Conservation (phyloP, 1,140 invertebrate genomes). For the Aphelenchoides fujianensis region DNA sequence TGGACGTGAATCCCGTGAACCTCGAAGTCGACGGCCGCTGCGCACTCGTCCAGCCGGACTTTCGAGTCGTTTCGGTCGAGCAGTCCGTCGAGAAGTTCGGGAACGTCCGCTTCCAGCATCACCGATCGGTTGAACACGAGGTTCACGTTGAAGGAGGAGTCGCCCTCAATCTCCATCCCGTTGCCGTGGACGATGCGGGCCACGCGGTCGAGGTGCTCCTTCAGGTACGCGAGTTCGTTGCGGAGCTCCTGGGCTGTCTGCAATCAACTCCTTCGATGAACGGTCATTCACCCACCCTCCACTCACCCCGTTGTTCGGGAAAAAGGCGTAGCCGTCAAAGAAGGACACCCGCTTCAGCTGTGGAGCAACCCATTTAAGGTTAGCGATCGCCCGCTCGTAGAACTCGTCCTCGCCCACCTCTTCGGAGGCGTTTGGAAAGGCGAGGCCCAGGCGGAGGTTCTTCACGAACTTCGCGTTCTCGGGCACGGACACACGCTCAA, state of each 20-base stretch:
- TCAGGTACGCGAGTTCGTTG: constrained; percentile 6
- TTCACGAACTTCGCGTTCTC: neutral
- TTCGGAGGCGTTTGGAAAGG: neutral
- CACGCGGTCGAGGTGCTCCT: constrained; percentile 4
- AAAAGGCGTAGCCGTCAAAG: neutral
- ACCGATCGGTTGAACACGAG: neutral
- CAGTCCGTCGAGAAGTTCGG: neutral
- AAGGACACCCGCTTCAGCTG: neutral
- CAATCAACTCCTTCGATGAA: neutral
- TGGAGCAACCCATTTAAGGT: neutral
- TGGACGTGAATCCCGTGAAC: constrained; percentile 6
- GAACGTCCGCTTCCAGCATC: neutral
- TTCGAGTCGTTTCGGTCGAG: neutral
- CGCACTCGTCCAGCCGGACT: neutral
- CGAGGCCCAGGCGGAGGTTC: neutral
- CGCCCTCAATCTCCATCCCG: neutral
- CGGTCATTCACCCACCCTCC: neutral
- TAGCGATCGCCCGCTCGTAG: neutral
- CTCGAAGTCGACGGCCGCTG: neutral
- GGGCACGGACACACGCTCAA: neutral
- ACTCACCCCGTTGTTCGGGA: neutral
- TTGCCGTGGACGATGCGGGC: neutral
- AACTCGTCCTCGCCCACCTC: neutral
- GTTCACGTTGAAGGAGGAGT: neutral
- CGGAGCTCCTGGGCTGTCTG: neutral